Evolutionary conservation across 1,140 invertebrate species (phyloP).

Genomic region (Gryon sp.): DNA sequence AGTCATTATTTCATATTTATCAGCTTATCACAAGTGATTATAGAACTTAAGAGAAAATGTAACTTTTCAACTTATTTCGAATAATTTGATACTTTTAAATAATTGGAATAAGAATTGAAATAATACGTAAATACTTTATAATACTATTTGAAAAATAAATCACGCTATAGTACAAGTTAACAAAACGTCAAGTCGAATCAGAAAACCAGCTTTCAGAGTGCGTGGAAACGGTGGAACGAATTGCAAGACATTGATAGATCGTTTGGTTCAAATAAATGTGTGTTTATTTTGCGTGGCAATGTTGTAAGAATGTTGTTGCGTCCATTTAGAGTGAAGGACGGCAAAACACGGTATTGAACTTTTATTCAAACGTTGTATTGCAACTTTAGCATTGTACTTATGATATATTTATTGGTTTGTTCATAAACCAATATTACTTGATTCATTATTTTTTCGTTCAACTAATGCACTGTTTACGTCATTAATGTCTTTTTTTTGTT

Average conservation of each 20-base stretch:
- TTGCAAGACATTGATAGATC: conserved; percentile 17
- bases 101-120: too few species aligned
- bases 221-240: conserved; percentile 4
- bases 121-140: too few species aligned
- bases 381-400: conserved; percentile 46
- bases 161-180: too few species aligned
- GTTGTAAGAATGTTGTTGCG: conserved; percentile 26
- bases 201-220: too few species aligned
- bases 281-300: conserved; percentile 18
- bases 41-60: too few species aligned
- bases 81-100: too few species aligned
- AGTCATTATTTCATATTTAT: too few species aligned
- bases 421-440: conserved; percentile 12
- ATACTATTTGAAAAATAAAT: too few species aligned
- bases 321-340: conserved; percentile 24
- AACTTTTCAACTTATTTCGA: too few species aligned
- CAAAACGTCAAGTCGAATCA: background rate
- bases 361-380: conserved; percentile 35
- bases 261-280: conserved; percentile 1
- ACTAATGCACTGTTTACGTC: too few species aligned
- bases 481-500: conserved; percentile 7
- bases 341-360: conserved; percentile 31
- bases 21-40: too few species aligned
- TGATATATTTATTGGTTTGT: conserved; percentile 3
- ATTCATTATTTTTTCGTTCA: conserved; percentile 5